Evolutionary conservation across 2,888 invertebrate genomes (phyloP).

Genomic region (Rhamnusium bicolor): DNA sequence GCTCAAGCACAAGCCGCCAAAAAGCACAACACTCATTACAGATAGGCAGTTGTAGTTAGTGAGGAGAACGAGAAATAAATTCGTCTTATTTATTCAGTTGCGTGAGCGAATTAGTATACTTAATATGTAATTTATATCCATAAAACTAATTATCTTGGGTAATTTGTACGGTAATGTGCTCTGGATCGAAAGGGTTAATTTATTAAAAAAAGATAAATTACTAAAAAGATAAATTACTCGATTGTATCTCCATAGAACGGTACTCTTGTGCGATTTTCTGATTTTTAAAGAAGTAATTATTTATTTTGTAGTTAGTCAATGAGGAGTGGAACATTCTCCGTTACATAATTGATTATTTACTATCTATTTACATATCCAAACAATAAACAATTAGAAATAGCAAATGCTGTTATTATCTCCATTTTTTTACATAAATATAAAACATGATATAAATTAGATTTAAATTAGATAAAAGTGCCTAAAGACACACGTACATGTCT

Average conservation of each 20-base stretch:
- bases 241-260: neutral
- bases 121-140: slow-evolving; percentile 41
- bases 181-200: slow-evolving; percentile 44
- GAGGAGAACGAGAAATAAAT: slow-evolving; percentile 40
- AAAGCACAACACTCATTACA: slow-evolving; percentile 53
- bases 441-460: too few species aligned
- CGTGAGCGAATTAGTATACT: slow-evolving; percentile 43
- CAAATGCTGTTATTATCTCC: too few species aligned
- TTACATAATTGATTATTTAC: too few species aligned
- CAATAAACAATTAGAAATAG: too few species aligned
- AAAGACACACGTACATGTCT: too few species aligned
- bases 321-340: too few species aligned
- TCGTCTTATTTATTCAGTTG: slow-evolving; percentile 45
- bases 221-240: slow-evolving; percentile 17
- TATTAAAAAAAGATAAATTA: slow-evolving; percentile 27
- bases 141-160: slow-evolving; percentile 39
- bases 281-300: neutral
- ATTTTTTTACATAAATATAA: too few species aligned
- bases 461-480: too few species aligned
- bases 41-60: slow-evolving; percentile 36
- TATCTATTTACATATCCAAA: too few species aligned
- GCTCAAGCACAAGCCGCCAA: slow-evolving; percentile 42
- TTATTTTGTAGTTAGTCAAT: neutral
- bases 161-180: slow-evolving; percentile 41
- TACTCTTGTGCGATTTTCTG: neutral